A percentile compares a stretch with the other conserved stretches of the same genome.
These are phyloP conservation scores for Maniola hyperantus DNA, from an alignment of 2,888 invertebrate species.

Conservation along the genomic window DNA sequence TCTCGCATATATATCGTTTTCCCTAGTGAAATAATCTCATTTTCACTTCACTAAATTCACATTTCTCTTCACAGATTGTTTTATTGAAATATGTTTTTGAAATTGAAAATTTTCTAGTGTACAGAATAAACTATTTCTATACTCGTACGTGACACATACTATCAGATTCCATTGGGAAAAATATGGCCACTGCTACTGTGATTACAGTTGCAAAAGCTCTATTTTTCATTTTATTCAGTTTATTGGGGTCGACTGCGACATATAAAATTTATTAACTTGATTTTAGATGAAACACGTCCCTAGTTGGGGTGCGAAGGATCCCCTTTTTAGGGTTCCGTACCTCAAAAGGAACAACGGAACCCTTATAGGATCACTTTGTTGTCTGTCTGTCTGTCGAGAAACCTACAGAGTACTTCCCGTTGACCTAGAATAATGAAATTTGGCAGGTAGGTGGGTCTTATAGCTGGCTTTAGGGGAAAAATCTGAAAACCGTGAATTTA, in stretches of 20 bases:
- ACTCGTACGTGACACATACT: background rate
- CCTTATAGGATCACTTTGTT: too few species aligned
- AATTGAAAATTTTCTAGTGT: background rate
- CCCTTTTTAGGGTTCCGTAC: too few species aligned
- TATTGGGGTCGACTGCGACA: conserved; percentile 23
- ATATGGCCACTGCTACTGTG: conserved; percentile 8
- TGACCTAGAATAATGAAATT: too few species aligned
- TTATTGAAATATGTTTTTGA: background rate
- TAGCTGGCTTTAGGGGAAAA: too few species aligned
- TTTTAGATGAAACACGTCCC: conserved; percentile 34
- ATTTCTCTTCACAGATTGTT: background rate
- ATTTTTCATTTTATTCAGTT: conserved; percentile 14
- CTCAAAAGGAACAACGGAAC: too few species aligned
- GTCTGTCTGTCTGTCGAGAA: too few species aligned
- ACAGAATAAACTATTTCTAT: background rate
- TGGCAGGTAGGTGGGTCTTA: too few species aligned
- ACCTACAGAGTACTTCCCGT: too few species aligned
- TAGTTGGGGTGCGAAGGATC: background rate
- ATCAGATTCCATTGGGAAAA: conserved; percentile 6
- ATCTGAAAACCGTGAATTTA: too few species aligned
- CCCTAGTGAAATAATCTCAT: background rate
- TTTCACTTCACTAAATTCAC: background rate
- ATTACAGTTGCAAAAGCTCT: background rate
- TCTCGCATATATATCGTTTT: background rate
- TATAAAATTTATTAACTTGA: conserved; percentile 38